phyloP scores from a whole-genome alignment of 2,888 invertebrate genomes.

The Mesorhabditis belari region DNA sequence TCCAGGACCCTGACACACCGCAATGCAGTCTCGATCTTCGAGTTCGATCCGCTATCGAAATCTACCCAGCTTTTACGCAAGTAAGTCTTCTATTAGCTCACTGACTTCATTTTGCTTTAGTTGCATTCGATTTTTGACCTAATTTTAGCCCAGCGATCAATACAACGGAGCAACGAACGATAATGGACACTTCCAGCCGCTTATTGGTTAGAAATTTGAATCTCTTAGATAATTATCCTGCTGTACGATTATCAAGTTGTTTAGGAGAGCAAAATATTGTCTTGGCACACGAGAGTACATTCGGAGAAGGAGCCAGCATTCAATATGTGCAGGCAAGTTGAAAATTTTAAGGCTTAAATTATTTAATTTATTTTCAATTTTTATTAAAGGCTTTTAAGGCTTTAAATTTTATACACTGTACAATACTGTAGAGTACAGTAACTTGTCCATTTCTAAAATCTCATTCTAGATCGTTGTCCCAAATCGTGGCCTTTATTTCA shows the following conservation, averaged over 20 bases:
- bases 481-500: constrained; percentile 22
- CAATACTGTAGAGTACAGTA: not conserved
- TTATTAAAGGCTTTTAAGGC: not conserved
- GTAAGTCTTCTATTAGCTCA: too few species aligned
- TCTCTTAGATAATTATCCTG: not conserved
- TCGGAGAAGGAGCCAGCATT: constrained; percentile 17
- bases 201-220: constrained; percentile 14
- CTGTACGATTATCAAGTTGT: not conserved
- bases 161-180: constrained; percentile 32
- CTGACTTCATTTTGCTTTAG: too few species aligned
- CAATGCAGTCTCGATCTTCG: constrained; percentile 30
- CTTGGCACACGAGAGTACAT: constrained; percentile 30
- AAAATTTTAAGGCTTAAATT: not conserved
- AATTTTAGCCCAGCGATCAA: constrained; percentile 13
- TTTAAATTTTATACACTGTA: not conserved
- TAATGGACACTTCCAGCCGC: constrained; percentile 28
- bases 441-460: not conserved
- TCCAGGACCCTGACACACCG: not conserved
- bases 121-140: not conserved
- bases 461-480: constrained; percentile 17
- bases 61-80: constrained; percentile 13
- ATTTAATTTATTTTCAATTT: not conserved
- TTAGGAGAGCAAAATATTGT: constrained; percentile 24
- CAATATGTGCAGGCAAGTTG: constrained; percentile 18
- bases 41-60: constrained; percentile 26